Evolutionary conservation across 2,888 invertebrate species (phyloP), one percentile per base, ranked within the genome.

Genomic region (Trisateles emortualis): DNA sequence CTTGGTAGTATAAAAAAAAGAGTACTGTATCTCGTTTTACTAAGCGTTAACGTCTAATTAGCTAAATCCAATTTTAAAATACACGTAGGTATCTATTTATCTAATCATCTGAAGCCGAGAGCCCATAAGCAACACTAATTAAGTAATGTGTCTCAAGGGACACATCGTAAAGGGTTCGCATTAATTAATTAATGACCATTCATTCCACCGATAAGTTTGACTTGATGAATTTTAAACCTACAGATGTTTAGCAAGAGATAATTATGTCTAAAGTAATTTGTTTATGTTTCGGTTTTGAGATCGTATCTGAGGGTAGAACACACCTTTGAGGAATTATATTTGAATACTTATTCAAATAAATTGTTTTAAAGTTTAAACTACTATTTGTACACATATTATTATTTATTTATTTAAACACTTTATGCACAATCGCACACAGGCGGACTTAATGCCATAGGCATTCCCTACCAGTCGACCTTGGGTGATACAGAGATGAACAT

Each of bases 131-230:
- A 81, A 84, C 86, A 78, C 74, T 92, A 91, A 92, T 91, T 90
- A 92, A 92, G 85, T 87, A 90, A 92, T 88, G 88, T 85, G 76
- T 79, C 91, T 79, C 78, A 54, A 57, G 90, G 85, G 90, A 79
- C 85, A 79, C 78, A 82, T 85, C 82, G 83, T 79, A 81, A 88
- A 90, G 88, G 92, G 89, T 87, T 81, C 75, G 73, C 61, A 72
- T 78, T 90, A 92, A 92, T 92, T 90, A 92, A 92, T 91, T 91
- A 92, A 90, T 89, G 83, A 84, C 86, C 82, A 83, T 86, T 88
- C 85, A 87, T 84, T 85, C 85, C 81, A 75, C 73, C 76, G 76
- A 85, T 86, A 86, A 84, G 76, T 82, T 83, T 81, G 78, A 81
- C 41, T 45, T 59, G 64, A 55, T 61, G 49, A 49, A 48, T 52